These are phyloP conservation scores for Scolanthus callimorphus DNA, from an alignment of 92 coral and sea anemone genomes.

Conservation along the genomic window DNA sequence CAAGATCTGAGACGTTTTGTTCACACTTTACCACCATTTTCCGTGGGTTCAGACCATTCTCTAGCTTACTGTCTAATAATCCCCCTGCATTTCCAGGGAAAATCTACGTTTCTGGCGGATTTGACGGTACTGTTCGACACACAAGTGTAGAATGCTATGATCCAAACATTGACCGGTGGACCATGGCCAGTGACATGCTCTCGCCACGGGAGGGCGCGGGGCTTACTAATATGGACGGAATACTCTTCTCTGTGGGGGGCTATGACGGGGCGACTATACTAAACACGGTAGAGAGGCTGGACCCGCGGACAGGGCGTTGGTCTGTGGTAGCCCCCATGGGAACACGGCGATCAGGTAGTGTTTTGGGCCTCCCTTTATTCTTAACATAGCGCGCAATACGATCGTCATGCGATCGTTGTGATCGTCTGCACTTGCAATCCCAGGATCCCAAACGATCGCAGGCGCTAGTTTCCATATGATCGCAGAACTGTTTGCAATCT, in stretches of 20 bases:
- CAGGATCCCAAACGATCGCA: too few relatives aligned
- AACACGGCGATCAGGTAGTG: constrained; percentile 90
- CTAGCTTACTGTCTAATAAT: too few relatives aligned
- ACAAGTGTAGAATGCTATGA: constrained; percentile 96
- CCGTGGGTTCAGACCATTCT: too few relatives aligned
- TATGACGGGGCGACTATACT: constrained; percentile 88
- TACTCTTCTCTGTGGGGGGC: constrained; percentile 92
- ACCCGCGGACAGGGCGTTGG: constrained; percentile 94
- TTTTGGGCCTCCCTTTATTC: too few relatives aligned
- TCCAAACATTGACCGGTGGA: constrained; percentile 96
- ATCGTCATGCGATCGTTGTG: too few relatives aligned
- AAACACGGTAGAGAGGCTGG: constrained; percentile 85
- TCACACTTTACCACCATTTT: too few relatives aligned
- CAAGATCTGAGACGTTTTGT: too few relatives aligned
- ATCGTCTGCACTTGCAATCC: too few relatives aligned
- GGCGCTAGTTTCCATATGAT: too few relatives aligned
- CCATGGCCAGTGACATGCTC: constrained; percentile 76
- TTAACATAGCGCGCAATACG: too few relatives aligned
- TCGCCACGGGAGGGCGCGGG: constrained; percentile 96
- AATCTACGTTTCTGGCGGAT: constrained; percentile 97
- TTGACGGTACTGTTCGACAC: constrained; percentile 96
- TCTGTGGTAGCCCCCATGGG: constrained; percentile 88
- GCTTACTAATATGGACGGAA: constrained; percentile 82
- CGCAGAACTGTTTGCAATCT: too few relatives aligned
- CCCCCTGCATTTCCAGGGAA: constrained; percentile 79